These are phyloP conservation scores for Zeugodacus cucurbitae DNA, from an alignment of 1,140 invertebrate genomes.

Conservation along the genomic window DNA sequence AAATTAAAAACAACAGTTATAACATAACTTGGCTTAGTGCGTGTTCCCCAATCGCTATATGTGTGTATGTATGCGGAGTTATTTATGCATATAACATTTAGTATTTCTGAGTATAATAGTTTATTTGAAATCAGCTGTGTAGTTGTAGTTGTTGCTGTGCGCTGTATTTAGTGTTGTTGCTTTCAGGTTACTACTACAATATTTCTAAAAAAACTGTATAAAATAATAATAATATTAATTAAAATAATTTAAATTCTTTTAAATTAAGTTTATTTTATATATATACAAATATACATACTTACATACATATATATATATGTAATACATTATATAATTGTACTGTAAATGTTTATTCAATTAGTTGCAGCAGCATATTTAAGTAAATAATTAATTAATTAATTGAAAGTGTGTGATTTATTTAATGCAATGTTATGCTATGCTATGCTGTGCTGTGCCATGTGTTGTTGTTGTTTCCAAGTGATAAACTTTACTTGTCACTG, in stretches of 20 bases:
- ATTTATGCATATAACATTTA: not conserved
- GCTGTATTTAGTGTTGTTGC: not conserved
- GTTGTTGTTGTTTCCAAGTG: not conserved
- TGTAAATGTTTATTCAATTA: not conserved
- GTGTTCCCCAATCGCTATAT: not conserved
- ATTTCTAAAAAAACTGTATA: not conserved
- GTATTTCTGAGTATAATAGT: not conserved
- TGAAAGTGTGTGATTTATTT: constrained; percentile 6
- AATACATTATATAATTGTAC: not conserved
- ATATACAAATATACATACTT: not conserved
- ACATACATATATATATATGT: not conserved
- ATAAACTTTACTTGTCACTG: not conserved
- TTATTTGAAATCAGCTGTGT: not conserved
- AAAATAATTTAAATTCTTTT: not conserved
- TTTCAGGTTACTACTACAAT: not conserved
- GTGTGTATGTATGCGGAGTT: not conserved
- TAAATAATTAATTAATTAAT: not conserved
- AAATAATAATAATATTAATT: not conserved
- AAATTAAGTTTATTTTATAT: not conserved
- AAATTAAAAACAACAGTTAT: not conserved
- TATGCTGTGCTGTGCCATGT: not conserved
- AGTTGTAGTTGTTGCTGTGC: not conserved
- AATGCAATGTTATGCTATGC: not conserved
- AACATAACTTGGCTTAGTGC: not conserved
- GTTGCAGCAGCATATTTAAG: not conserved